Percentiles rank a stretch among this genome's conserved stretches.
Evolutionary conservation across 2,797 vertebrate genomes (phyloP).

Genomic region (Myotis myotis): DNA sequence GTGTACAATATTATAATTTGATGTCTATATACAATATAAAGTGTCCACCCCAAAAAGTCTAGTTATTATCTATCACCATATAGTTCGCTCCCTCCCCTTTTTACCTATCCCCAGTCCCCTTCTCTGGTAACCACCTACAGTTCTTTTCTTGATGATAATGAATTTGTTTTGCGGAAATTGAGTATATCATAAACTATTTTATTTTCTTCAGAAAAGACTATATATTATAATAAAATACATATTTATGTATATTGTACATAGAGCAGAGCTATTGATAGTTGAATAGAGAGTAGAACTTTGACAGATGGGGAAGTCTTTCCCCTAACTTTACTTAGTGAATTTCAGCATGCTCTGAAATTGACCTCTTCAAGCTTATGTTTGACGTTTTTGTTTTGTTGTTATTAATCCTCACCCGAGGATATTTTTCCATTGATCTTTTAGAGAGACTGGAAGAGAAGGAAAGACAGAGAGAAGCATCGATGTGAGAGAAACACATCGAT

Average conservation of each 20-base stretch:
- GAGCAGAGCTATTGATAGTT: background rate
- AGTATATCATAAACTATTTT: background rate
- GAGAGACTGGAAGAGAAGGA: too few relatives aligned
- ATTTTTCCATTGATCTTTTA: too few relatives aligned
- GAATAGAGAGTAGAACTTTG: background rate
- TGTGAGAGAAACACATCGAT: too few relatives aligned
- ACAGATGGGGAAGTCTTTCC: background rate
- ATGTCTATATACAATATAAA: background rate
- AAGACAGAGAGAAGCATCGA: too few relatives aligned
- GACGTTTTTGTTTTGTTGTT: too few relatives aligned
- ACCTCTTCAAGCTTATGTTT: constrained; percentile 6
- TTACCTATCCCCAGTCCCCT: background rate
- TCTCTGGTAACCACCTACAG: background rate
- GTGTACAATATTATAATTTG: background rate
- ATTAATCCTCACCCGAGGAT: too few relatives aligned
- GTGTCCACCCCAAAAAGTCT: background rate
- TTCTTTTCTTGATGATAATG: background rate
- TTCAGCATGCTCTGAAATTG: background rate
- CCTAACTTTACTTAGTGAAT: background rate
- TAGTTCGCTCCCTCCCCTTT: background rate
- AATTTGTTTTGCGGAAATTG: background rate
- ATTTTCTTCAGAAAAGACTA: constrained; percentile 28
- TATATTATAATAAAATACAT: background rate
- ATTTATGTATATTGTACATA: background rate
- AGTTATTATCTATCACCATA: background rate